Evolutionary conservation across 1,140 invertebrate genomes (phyloP), one percentile per base, ranked within the genome.

Genomic region (Cherax destructor): DNA sequence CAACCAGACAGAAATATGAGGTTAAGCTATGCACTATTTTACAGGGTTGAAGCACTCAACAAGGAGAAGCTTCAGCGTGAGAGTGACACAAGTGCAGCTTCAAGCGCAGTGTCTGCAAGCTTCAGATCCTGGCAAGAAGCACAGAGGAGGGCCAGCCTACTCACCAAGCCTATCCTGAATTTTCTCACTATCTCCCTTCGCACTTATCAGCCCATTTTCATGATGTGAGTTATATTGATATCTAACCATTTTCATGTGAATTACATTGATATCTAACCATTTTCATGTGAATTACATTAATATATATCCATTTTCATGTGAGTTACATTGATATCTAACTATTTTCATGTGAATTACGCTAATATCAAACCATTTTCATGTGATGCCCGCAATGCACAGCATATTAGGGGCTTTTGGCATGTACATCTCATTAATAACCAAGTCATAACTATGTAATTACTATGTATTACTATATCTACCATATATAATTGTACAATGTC

Each of bases 181-280:
- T 91, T 91, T 52, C 77, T 91, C 50, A 72, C 72, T 47, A 85
- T 91, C 47, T 91, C 83, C 56, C 52, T 85, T 72, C 76, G 86
- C 83, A 85, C 89, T 6, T 91, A 91, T 56, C 89, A 91, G 76
- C 83, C 83, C 2, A 91, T 91, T 41, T 85, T 91, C 13, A 91
- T 86, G 89, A 47, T 79, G 89, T 91, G 69, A 85, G 81, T 65
- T 65, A 49, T 16, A 78, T 21, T 47, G 49, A 18, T 16, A 72
- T 6, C 30, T 30, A 13, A 4, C 4, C 13, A 5, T 56, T 56
- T 41, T 41, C 30, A 47, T 79, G 89, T 91, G 69, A 85, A 72
- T 65, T 65, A 49, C 30, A 61, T 4, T 47, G 41, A 18, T 16
- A 72, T 6, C 30, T 30, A 13, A 4, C 4, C 13, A 13, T 56